Conservation (phyloP, 37 sponge, comb jelly and placozoan genomes). For the Crambe crambe region DNA sequence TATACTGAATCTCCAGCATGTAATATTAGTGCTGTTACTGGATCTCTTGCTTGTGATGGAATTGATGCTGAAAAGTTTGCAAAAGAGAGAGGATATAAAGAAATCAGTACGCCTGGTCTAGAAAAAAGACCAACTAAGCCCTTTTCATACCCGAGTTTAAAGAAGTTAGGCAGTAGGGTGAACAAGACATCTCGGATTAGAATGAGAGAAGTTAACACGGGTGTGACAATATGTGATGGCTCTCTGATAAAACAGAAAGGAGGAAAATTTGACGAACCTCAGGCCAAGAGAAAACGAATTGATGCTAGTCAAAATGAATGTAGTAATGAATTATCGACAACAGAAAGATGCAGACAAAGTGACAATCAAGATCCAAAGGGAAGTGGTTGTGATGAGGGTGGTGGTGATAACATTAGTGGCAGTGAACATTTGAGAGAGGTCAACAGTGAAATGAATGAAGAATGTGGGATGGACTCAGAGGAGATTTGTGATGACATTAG, state of each 20-base stretch:
- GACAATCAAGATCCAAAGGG: no score
- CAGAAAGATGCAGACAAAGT: no score
- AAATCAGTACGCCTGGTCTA: not conserved
- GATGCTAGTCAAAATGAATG: not conserved
- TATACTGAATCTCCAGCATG: not conserved
- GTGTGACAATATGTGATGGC: not conserved
- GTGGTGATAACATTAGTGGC: no score
- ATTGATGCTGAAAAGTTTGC: not conserved
- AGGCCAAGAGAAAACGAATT: not conserved
- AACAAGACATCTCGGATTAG: not conserved
- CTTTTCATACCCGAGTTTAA: not conserved
- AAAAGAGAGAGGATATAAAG: not conserved
- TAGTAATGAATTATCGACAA: no score
- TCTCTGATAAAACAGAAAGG: not conserved
- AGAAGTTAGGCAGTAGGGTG: not conserved
- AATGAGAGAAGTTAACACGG: not conserved
- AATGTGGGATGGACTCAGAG: not conserved
- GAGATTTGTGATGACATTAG: not conserved
- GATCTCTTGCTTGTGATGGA: not conserved
- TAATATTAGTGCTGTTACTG: not conserved
- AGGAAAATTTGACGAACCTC: not conserved
- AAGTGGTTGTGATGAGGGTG: no score
- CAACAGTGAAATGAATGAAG: slow-evolving; percentile 7
- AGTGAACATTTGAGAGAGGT: no score
- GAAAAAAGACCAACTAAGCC: not conserved